A percentile compares a stretch with the other conserved stretches of the same genome.
phyloP scores from a whole-genome alignment of 2,113 vertebrate species.

The Eupsittula cactorum region DNA sequence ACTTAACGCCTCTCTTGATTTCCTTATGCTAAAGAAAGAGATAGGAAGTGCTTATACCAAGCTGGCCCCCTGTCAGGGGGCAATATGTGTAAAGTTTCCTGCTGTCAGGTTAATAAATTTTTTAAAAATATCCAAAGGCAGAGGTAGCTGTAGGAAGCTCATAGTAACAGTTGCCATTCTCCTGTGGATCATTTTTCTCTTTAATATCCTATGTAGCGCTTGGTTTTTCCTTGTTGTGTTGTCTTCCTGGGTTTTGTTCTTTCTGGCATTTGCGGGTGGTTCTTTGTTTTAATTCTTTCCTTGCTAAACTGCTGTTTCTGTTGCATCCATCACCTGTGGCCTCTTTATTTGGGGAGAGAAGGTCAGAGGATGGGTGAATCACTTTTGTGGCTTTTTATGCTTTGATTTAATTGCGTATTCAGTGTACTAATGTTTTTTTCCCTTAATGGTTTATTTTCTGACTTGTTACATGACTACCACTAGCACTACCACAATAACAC shows the following conservation, averaged over 20 bases:
- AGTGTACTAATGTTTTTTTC: not conserved
- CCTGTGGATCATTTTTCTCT: slow-evolving; percentile 80
- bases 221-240: slow-evolving; percentile 50
- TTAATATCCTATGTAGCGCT: slow-evolving; percentile 58
- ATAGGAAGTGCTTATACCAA: slow-evolving; percentile 63
- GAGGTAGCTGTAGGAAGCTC: slow-evolving; percentile 78
- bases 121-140: slow-evolving; percentile 85
- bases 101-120: slow-evolving; percentile 87
- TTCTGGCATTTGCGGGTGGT: not conserved
- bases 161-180: slow-evolving; percentile 79
- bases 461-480: not conserved
- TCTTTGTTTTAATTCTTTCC: slow-evolving; percentile 41
- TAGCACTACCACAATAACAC: not conserved
- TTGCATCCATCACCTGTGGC: not conserved
- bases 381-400: not conserved
- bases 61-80: slow-evolving; percentile 73
- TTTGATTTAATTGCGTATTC: not conserved
- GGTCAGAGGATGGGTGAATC: not conserved
- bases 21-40: slow-evolving; percentile 73
- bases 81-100: slow-evolving; percentile 82
- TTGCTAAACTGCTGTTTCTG: not conserved
- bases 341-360: not conserved
- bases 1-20: slow-evolving; percentile 70
- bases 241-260: slow-evolving; percentile 25
- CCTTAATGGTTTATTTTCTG: not conserved